A percentile compares a stretch with the other conserved stretches of the same genome.
These are phyloP conservation scores for Tanytarsus gracilentus DNA, from an alignment of 2,888 invertebrate species.

Conservation along the genomic window DNA sequence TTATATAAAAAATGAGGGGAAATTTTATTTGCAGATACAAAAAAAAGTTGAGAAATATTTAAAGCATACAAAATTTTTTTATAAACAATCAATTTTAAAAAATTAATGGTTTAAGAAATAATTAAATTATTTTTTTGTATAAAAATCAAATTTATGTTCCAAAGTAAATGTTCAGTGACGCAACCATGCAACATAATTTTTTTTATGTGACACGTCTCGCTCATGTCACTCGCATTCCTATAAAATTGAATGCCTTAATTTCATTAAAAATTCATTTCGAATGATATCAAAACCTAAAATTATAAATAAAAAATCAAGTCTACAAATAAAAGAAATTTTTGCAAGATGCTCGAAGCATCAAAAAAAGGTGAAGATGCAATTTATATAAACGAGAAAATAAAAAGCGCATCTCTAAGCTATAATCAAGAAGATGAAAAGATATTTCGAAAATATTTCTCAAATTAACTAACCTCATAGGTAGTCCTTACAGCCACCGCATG, in stretches of 20 bases:
- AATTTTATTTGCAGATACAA: too few relatives aligned
- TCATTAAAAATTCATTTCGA: neutral
- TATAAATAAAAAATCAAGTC: too few relatives aligned
- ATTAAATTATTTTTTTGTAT: neutral
- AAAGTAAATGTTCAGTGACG: neutral
- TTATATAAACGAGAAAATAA: neutral
- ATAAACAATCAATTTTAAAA: too few relatives aligned
- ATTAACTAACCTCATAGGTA: slow-evolving; percentile 22
- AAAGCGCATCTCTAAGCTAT: neutral
- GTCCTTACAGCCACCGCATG: neutral
- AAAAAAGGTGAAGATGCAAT: slow-evolving; percentile 3
- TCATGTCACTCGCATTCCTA: neutral
- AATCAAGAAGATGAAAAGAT: slow-evolving; percentile 14
- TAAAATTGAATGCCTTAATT: neutral
- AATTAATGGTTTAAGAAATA: too few relatives aligned
- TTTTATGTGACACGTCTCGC: neutral
- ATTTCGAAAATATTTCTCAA: neutral
- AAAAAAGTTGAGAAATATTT: too few relatives aligned
- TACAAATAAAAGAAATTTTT: too few relatives aligned
- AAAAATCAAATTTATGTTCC: neutral
- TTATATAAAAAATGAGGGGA: neutral
- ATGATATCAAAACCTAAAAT: too few relatives aligned
- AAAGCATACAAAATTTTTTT: too few relatives aligned
- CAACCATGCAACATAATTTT: neutral
- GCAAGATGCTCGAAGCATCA: neutral